phyloP scores from a whole-genome alignment of 2,113 vertebrate species.

The Oreotrochilus melanogaster region DNA sequence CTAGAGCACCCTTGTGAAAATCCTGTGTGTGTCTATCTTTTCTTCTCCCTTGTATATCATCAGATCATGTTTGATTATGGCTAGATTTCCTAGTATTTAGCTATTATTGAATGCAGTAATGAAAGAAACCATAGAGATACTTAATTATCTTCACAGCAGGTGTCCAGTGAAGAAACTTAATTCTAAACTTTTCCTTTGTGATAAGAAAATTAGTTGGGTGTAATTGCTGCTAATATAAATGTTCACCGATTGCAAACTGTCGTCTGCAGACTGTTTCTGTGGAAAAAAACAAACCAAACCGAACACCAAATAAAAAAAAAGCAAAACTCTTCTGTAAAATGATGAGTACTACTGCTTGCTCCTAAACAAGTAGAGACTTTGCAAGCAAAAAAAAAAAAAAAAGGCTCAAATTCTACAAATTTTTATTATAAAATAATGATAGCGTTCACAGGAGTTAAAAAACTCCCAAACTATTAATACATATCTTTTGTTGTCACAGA shows the following conservation, averaged over 20 bases:
- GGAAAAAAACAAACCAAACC: neutral
- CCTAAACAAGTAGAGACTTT: constrained; percentile 56
- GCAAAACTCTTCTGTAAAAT: neutral
- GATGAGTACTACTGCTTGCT: constrained; percentile 48
- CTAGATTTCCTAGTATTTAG: constrained; percentile 79
- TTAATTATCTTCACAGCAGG: constrained; percentile 84
- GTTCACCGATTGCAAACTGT: constrained; percentile 80
- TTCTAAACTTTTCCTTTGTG: constrained; percentile 81
- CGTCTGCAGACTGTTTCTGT: constrained; percentile 64
- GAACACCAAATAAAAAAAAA: neutral
- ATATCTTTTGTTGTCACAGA: neutral
- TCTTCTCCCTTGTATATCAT: constrained; percentile 37
- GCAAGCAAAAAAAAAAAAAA: constrained; percentile 10
- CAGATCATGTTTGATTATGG: constrained; percentile 80
- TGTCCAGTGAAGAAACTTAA: constrained; percentile 78
- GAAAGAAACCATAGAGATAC: constrained; percentile 80
- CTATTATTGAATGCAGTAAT: constrained; percentile 82
- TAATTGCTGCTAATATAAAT: constrained; percentile 83
- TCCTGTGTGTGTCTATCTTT: constrained; percentile 41
- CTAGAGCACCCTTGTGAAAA: neutral
- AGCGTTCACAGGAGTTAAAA: neutral
- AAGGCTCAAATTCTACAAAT: neutral
- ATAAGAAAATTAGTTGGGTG: constrained; percentile 83
- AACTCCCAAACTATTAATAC: neutral
- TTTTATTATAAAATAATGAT: constrained; percentile 32